Evolutionary conservation across 2,888 invertebrate genomes (phyloP), one percentile per base, ranked within the genome.

Genomic region (Phlogophora meticulosa): DNA sequence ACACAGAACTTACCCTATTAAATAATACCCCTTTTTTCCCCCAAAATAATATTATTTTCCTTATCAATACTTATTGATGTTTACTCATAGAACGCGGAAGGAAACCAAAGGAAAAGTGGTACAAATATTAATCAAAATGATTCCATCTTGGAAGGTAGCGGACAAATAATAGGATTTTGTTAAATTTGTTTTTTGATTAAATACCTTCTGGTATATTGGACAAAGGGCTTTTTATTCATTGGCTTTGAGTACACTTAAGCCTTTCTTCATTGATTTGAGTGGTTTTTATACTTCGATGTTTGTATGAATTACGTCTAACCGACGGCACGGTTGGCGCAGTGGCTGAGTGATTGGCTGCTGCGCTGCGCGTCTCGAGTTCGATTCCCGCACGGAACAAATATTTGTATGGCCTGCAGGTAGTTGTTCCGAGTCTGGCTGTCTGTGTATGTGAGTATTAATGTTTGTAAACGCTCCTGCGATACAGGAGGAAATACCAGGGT

Each of bases 131-230:
- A 63, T 38, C 24, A 38, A 77, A 60, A 36, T 57, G 52, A 76
- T 77, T 56, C 15, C 1, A 13, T 28, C n/a, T 59, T 43, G 28
- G 43, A 34, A 42, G 61, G 13, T 48, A 13, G 45, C 17, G 15
- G 3, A 24, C 49, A 45, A 70, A 57, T 67, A 64, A 71, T 57
- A 48, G 52, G 56, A 43, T 63, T n/a, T 48, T 7, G 22, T 59
- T 52, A 57, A 43, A 71, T 74, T 72, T 60, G 64, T 72, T 52
- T 72, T 64, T 76, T 60, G 28, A 58, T 75, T 68, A 60, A 51
- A 60, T 22, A 5, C 38, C n/a, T n/a, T n/a, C n/a, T 9, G 32
- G 28, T 56, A 34, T 51, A 36, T 45, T 45, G 38, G n/a, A 13
- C 13, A 4, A 24, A 53, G 9, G 10, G 4, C 9, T 40, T 28